Evolutionary conservation across 1,140 invertebrate genomes (phyloP).

Genomic region (Papilio machaon): DNA sequence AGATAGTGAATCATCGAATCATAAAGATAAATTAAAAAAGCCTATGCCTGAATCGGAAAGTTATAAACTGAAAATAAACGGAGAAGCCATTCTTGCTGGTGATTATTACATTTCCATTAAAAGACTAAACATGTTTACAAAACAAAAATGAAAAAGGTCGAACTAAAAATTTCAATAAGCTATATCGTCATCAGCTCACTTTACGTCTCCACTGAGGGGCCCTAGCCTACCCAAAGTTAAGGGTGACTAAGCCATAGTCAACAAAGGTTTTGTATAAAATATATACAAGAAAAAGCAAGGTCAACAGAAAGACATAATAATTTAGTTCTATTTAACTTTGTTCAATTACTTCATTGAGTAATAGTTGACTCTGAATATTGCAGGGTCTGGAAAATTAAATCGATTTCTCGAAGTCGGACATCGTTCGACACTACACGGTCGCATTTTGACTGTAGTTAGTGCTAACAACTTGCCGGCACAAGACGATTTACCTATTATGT

Average conservation of each 20-base stretch:
- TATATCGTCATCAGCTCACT: too few species aligned
- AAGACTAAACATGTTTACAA: too few species aligned
- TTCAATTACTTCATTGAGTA: background rate
- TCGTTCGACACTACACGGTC: conserved; percentile 53
- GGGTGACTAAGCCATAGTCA: too few species aligned
- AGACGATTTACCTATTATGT: conserved; percentile 68
- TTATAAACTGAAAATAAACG: conserved; percentile 56
- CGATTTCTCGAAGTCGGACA: conserved; percentile 58
- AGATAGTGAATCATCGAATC: conserved; percentile 41
- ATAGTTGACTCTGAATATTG: conserved; percentile 24
- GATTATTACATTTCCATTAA: background rate
- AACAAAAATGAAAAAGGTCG: too few species aligned
- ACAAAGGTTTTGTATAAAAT: too few species aligned
- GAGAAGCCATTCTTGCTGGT: conserved; percentile 56
- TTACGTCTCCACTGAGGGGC: too few species aligned
- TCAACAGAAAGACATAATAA: too few species aligned
- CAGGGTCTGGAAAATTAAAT: conserved; percentile 63
- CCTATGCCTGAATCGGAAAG: conserved; percentile 43
- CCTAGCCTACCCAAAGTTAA: too few species aligned
- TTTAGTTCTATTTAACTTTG: too few species aligned
- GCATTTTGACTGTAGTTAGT: conserved; percentile 62
- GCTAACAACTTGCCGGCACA: conserved; percentile 66
- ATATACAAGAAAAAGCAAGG: too few species aligned
- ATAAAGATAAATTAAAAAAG: conserved; percentile 53
- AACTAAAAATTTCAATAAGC: too few species aligned